Conservation (phyloP, 1,140 invertebrate species). For the Phymastichus coffea region DNA sequence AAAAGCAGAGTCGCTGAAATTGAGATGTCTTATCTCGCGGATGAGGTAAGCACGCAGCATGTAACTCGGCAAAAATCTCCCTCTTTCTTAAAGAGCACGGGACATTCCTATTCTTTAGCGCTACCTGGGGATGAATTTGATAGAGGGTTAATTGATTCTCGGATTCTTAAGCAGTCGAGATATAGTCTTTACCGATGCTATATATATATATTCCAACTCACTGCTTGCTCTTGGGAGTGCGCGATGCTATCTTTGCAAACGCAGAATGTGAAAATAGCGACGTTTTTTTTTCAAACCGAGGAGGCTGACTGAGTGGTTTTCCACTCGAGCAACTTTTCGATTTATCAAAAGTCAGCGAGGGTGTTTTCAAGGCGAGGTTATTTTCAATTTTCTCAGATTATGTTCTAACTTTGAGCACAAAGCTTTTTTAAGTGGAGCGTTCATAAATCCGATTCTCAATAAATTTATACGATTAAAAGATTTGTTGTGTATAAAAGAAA, state of each 20-base stretch:
- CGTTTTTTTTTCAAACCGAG: not conserved
- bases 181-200: not conserved
- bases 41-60: conserved; percentile 32
- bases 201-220: not conserved
- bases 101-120: conserved; percentile 26
- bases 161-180: not conserved
- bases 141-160: conserved; percentile 26
- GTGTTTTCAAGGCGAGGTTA: too few species aligned
- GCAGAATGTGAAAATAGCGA: not conserved
- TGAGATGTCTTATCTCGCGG: conserved; percentile 45
- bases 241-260: too few species aligned
- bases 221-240: too few species aligned
- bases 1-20: conserved; percentile 32
- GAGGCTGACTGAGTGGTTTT: too few species aligned
- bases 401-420: too few species aligned
- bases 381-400: too few species aligned
- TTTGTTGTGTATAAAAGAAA: too few species aligned
- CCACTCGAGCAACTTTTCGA: too few species aligned
- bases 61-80: conserved; percentile 39
- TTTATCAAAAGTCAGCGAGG: too few species aligned
- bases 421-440: too few species aligned
- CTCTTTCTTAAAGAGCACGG: conserved; percentile 36
- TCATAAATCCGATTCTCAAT: too few species aligned
- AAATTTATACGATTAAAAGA: too few species aligned
- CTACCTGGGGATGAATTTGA: conserved; percentile 25